Evolutionary conservation across 2,113 vertebrate genomes (phyloP), one percentile per base, ranked within the genome.

Genomic region (Pedetes capensis): DNA sequence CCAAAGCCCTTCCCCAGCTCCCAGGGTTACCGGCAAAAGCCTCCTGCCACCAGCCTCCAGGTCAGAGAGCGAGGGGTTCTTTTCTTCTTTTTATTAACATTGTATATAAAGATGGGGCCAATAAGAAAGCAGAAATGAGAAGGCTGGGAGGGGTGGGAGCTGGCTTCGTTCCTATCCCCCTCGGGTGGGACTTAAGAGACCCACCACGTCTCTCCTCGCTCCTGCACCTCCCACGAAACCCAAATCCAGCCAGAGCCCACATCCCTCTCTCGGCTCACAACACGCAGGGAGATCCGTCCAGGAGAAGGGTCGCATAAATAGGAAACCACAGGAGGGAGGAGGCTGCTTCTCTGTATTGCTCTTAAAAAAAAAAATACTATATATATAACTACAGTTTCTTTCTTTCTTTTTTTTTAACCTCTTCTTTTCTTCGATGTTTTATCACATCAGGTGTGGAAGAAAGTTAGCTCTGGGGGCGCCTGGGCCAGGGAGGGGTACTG

Each of bases 261-360:
- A 90, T 79, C 64, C 78, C 63, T 88, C 80, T 98, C 97, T 97
- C 95, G 78, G 89, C 96, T 98, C 97, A 7, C 8, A 94, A 97
- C 89, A 95, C 97, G 97, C 96, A 98, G 25, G 44, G 97, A 94
- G 96, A 96, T 98, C 96, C 79, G 55, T 98, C 98, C 98, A 98
- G 89, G 94, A 97, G 95, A 82, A 94, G 68, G 91, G 68, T 87
- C 93, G 80, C 97, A 97, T 96, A 97, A 97, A 97, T 97, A 97
- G 97, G 97, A 97, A 95, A 94, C 97, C 97, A 75, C 95, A 96
- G 79, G 10, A 88, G 96, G 97, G 95, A 97, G 95, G 96, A 93
- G 93, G 85, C 95, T 64, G 79, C 76, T 89, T 94, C 95, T 96
- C 74, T 95, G 94, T 91, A 87, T 80, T 71, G 85, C 93, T 97